Evolutionary conservation across 2,113 vertebrate species (phyloP), one percentile per base, ranked within the genome.

Genomic region (Dolichotis patagonum): DNA sequence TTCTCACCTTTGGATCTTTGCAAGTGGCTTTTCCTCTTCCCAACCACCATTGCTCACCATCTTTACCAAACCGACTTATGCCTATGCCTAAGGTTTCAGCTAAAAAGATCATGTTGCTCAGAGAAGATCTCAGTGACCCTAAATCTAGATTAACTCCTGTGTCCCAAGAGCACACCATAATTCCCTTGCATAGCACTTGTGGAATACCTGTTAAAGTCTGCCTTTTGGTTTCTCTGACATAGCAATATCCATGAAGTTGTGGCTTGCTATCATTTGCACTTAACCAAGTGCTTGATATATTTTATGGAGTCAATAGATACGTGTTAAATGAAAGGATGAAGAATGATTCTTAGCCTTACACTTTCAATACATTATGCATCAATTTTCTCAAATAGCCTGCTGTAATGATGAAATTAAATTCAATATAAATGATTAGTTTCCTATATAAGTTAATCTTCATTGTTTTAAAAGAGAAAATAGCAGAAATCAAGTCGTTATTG

Each of bases 361-460:
- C 1, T 85, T 94, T 58, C 2, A 60, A 56, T 73, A 93, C 94
- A 52, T 90, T 89, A 43, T 16, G 8, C 71, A 80, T 71, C 24
- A 92, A 43, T 89, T 77, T 81, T 11, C 6, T 94, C 49, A 95
- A 80, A 32, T 67, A n/a, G 7, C 86, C 22, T 56, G 20, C 24
- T 73, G n/a, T 46, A 88, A 84, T 65, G 28, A 54, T 92, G 62
- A 69, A 75, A 80, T 93, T 86, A 67, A 81, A 73, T 20, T 87
- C 32, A 93, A 67, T 91, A 91, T 63, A 46, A 86, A 91, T 52
- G 24, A 90, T 94, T 60, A 5, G n/a, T 87, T 90, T 90, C 7
- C 41, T 71, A 14, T 65, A 86, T 58, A 85, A 95, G 82, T 95
- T 95, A 65, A 77, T 93, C 28, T 88, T 14, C 22, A 60, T 91